Conservation (phyloP, 2,113 vertebrate genomes). For the Riparia riparia region DNA sequence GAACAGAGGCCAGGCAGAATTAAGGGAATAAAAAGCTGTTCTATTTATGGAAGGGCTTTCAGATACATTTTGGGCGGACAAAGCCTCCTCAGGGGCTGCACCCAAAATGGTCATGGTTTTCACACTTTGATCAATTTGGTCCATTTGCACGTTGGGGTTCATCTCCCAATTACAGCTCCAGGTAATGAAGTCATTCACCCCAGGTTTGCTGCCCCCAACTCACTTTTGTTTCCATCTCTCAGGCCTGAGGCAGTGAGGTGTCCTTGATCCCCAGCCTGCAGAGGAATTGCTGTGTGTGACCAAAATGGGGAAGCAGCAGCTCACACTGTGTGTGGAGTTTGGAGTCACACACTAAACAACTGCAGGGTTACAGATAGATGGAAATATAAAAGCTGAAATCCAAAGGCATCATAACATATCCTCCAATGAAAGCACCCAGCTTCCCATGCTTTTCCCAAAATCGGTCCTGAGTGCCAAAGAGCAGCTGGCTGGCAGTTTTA, state of each 20-base stretch:
- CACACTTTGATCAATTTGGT: not conserved
- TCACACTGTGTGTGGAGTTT: not conserved
- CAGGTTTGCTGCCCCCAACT: not conserved
- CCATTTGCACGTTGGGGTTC: not conserved
- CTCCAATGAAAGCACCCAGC: not conserved
- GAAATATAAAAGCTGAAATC: not conserved
- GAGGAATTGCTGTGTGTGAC: not conserved
- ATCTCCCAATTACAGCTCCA: not conserved
- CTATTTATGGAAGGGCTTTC: not conserved
- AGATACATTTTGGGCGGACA: not conserved
- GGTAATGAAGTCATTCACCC: not conserved
- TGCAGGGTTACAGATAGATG: accelerated
- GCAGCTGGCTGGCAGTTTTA: not conserved
- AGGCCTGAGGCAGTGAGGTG: not conserved
- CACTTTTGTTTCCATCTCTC: not conserved
- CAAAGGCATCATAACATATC: not conserved
- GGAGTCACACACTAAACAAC: not conserved
- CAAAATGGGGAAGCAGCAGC: not conserved
- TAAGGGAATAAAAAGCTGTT: not conserved
- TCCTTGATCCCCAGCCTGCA: not conserved
- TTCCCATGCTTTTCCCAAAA: not conserved
- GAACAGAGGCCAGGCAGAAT: not conserved
- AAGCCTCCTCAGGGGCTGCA: not conserved
- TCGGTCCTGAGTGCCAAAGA: not conserved
- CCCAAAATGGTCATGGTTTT: not conserved